Conservation (phyloP, 2,888 invertebrate species). For the Mythimna impura region DNA sequence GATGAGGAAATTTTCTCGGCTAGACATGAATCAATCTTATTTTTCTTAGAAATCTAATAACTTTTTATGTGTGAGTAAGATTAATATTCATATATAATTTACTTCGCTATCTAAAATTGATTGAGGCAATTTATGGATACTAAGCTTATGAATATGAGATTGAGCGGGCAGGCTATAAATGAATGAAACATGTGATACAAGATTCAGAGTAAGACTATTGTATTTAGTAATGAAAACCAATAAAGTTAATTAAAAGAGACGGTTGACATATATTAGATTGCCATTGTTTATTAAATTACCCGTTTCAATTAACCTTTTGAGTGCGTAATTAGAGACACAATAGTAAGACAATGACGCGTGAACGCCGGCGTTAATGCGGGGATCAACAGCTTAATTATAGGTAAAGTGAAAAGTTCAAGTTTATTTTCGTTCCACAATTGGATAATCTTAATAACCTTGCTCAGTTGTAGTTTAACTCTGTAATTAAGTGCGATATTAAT, state of each 20-base stretch:
- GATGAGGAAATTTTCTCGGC: conserved; percentile 29
- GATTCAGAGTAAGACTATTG: not conserved
- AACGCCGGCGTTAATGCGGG: no score
- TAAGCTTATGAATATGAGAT: conserved; percentile 1
- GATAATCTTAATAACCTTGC: conserved; percentile 45
- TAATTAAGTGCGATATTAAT: conserved; percentile 52
- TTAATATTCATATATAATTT: conserved; percentile 9
- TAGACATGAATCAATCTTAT: conserved; percentile 17
- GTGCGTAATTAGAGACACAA: no score
- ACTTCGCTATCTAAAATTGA: not conserved
- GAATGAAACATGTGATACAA: not conserved
- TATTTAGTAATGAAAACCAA: not conserved
- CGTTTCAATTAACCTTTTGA: conserved; percentile 18
- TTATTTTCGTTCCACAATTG: conserved; percentile 26
- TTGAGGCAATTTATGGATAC: not conserved
- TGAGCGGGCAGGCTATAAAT: not conserved
- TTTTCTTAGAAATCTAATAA: conserved; percentile 12
- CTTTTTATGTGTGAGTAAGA: not conserved
- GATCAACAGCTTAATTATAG: no score
- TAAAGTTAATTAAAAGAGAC: conserved; percentile 7
- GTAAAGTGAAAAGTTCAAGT: conserved; percentile 4
- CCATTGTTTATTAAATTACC: conserved; percentile 17
- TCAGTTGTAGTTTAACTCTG: conserved; percentile 9
- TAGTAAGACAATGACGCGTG: no score
- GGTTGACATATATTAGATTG: conserved; percentile 20